These are phyloP conservation scores for Bradysia coprophila DNA, from an alignment of 1,140 invertebrate genomes.

Conservation along the genomic window DNA sequence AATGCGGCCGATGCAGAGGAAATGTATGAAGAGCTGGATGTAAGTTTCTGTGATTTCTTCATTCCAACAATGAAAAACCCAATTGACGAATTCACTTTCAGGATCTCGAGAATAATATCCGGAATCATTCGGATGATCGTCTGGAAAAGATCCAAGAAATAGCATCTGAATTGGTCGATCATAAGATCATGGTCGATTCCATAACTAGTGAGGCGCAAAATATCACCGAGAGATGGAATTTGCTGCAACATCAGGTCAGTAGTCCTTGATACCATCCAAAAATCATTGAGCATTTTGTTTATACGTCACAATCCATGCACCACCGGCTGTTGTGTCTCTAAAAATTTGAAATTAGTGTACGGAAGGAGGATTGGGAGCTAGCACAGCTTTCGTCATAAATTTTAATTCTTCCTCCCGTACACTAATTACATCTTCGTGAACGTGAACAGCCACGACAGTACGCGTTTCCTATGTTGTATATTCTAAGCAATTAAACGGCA, in stretches of 20 bases:
- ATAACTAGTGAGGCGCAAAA: slow-evolving; percentile 50
- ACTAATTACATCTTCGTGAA: too few species aligned
- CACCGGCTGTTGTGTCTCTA: not conserved
- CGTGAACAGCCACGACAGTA: too few species aligned
- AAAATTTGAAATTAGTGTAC: too few species aligned
- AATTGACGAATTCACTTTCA: too few species aligned
- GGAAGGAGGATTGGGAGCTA: too few species aligned
- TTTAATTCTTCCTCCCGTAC: too few species aligned
- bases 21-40: slow-evolving; percentile 75
- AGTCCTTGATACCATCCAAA: too few species aligned
- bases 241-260: slow-evolving; percentile 41
- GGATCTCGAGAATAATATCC: slow-evolving; percentile 72
- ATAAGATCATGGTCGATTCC: slow-evolving; percentile 52
- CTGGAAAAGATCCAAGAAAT: slow-evolving; percentile 58
- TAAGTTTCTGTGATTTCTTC: slow-evolving; percentile 26
- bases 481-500: too few species aligned
- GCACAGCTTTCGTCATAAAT: too few species aligned
- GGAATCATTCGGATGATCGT: slow-evolving; percentile 53
- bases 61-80: slow-evolving; percentile 1
- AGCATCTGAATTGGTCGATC: slow-evolving; percentile 48
- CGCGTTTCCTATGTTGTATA: too few species aligned
- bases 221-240: slow-evolving; percentile 43
- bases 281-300: not conserved
- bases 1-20: slow-evolving; percentile 82
- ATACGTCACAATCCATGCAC: not conserved